phyloP scores from a whole-genome alignment of 2,113 vertebrate genomes.

The Cettia cetti region DNA sequence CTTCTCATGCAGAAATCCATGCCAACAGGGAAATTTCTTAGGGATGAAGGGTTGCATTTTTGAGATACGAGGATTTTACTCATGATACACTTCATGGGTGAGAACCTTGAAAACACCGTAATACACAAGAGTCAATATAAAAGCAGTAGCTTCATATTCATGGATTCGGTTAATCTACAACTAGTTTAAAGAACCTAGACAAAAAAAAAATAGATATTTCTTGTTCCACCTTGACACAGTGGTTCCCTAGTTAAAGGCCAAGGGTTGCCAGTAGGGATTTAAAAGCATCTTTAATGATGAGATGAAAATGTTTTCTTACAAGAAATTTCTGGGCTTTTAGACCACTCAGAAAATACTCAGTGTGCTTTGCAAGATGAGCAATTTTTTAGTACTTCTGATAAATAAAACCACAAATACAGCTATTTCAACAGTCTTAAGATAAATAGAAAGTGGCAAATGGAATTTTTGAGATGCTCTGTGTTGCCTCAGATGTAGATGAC shows the following conservation, averaged over 20 bases:
- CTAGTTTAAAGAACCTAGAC: neutral
- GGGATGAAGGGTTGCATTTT: neutral
- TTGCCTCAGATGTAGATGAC: neutral
- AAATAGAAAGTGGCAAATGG: neutral
- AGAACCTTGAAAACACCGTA: neutral
- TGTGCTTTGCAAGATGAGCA: neutral
- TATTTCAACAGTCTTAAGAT: neutral
- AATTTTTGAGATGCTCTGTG: neutral
- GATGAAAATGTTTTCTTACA: neutral
- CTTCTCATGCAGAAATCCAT: neutral
- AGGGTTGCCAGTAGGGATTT: neutral
- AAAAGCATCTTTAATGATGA: neutral
- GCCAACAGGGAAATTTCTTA: neutral
- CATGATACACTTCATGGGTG: rapidly evolving
- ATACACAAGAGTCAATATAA: neutral
- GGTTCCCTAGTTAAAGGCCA: neutral
- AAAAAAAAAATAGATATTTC: neutral
- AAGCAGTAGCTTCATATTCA: neutral
- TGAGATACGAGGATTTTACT: neutral
- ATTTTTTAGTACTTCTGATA: neutral
- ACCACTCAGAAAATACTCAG: neutral
- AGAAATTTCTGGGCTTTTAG: neutral
- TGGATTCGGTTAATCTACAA: neutral
- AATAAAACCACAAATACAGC: neutral
- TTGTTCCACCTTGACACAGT: neutral